Evolutionary conservation across 2,797 vertebrate species (phyloP).

Genomic region (Lindbergichthys nudifrons): DNA sequence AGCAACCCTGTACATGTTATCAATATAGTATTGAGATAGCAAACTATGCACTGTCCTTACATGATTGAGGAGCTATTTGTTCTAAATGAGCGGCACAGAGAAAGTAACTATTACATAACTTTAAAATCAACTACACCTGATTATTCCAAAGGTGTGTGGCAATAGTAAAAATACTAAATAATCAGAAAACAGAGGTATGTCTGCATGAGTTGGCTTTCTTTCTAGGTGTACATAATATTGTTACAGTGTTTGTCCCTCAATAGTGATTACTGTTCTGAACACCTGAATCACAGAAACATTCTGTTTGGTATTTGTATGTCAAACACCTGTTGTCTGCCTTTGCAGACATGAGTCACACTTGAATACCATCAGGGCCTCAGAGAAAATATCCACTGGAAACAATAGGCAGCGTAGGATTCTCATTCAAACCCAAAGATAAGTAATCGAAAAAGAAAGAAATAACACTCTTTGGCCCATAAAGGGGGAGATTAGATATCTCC

Average conservation of each 20-base stretch:
- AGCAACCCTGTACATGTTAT: not conserved
- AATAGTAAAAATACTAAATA: not conserved
- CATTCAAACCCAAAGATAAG: constrained; percentile 27
- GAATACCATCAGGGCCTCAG: constrained; percentile 20
- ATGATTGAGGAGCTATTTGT: not conserved
- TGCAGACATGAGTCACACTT: constrained; percentile 25
- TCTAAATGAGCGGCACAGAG: not conserved
- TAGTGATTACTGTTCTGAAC: constrained; percentile 34
- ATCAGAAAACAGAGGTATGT: constrained; percentile 4
- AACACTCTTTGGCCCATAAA: not conserved
- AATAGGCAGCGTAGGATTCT: not conserved
- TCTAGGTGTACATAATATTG: not conserved
- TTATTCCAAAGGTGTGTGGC: not conserved
- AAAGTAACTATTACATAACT: not conserved
- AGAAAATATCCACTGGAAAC: constrained; percentile 29
- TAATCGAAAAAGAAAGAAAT: not conserved
- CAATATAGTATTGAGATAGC: not conserved
- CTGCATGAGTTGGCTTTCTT: not conserved
- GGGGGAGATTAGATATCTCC: constrained; percentile 21
- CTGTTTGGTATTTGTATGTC: constrained; percentile 52
- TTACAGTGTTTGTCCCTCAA: constrained; percentile 17
- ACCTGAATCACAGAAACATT: constrained; percentile 48
- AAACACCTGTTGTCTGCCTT: constrained; percentile 53
- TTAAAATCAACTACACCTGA: not conserved
- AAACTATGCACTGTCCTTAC: not conserved